Evolutionary conservation across 1,140 invertebrate species (phyloP).

Genomic region (Nixonia krombeini): DNA sequence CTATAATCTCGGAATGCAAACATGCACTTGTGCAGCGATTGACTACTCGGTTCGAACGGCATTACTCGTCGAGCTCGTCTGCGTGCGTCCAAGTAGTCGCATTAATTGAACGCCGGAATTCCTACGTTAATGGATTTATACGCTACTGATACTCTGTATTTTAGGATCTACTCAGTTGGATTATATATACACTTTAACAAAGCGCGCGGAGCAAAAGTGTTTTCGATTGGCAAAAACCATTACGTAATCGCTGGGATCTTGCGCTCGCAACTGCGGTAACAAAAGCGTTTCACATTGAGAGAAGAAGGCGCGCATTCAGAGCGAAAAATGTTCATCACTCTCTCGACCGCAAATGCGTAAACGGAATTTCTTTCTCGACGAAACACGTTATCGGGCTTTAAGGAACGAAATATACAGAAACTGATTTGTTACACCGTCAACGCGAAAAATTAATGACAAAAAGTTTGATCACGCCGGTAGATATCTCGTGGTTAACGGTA

Average conservation of each 20-base stretch:
- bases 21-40: conserved; percentile 22
- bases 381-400: no score
- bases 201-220: conserved; percentile 13
- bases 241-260: not conserved
- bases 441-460: no score
- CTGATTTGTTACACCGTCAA: no score
- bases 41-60: conserved; percentile 16
- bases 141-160: conserved; percentile 14
- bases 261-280: not conserved
- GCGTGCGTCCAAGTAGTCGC: conserved; percentile 21
- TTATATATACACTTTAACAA: conserved; percentile 12
- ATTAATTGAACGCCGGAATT: conserved; percentile 19
- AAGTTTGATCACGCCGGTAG: no score
- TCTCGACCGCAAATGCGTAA: not conserved
- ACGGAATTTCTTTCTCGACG: no score
- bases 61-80: conserved; percentile 22
- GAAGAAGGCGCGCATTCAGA: not conserved
- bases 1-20: conserved; percentile 28
- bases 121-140: conserved; percentile 25
- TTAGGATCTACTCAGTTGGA: conserved; percentile 7
- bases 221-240: conserved; percentile 11
- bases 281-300: not conserved
- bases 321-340: not conserved
- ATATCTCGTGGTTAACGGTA: no score
- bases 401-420: no score